Evolutionary conservation across 2,113 vertebrate species (phyloP).

Genomic region (Eolophus roseicapilla): DNA sequence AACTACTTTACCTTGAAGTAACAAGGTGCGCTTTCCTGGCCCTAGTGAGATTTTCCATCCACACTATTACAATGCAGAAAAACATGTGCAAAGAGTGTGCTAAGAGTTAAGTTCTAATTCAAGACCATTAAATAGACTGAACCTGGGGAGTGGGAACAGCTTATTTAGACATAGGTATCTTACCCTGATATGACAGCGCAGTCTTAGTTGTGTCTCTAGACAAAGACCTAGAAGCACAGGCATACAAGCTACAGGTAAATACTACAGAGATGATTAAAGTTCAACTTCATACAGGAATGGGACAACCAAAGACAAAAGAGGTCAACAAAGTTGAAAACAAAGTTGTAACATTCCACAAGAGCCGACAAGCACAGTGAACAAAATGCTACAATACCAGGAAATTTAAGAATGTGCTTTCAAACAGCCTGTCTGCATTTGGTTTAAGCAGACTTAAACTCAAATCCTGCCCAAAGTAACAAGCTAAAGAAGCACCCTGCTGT

Average conservation of each 20-base stretch:
- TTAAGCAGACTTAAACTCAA: slow-evolving; percentile 4
- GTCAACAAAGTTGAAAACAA: neutral
- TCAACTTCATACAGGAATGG: neutral
- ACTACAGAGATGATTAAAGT: neutral
- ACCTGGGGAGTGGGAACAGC: neutral
- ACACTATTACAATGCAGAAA: neutral
- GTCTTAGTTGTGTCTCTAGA: slow-evolving; percentile 36
- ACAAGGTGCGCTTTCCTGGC: neutral
- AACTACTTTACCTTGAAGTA: neutral
- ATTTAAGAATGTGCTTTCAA: slow-evolving; percentile 53
- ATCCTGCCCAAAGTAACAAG: neutral
- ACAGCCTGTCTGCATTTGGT: slow-evolving; percentile 27
- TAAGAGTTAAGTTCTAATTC: neutral
- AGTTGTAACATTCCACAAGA: neutral
- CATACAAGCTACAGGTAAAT: neutral
- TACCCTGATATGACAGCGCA: neutral
- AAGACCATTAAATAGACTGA: neutral
- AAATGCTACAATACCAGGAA: slow-evolving; percentile 41
- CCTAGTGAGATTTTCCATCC: neutral
- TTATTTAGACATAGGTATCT: slow-evolving; percentile 1
- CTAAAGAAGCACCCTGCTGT: slow-evolving; percentile 39
- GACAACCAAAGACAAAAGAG: slow-evolving; percentile 15
- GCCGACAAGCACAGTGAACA: neutral
- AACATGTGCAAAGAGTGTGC: neutral
- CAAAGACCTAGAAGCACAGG: slow-evolving; percentile 58